Percentiles rank a stretch among this genome's conserved stretches.
Conservation (phyloP, 1,140 invertebrate species). For the Sminthurinus signatus region DNA sequence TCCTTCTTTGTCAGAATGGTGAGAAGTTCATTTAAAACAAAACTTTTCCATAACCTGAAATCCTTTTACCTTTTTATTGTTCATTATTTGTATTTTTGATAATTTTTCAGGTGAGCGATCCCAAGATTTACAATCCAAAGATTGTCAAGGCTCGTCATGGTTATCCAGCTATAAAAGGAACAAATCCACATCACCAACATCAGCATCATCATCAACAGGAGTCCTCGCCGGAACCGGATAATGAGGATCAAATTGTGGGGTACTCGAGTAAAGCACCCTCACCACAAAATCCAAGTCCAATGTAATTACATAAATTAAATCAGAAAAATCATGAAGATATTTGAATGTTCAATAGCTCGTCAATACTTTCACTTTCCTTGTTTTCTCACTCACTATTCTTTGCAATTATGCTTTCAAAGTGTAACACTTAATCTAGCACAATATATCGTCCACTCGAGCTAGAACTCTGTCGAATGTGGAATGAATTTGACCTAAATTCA, state of each 20-base stretch:
- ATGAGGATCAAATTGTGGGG: background rate
- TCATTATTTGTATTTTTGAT: too few species aligned
- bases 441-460: too few species aligned
- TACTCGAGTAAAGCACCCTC: background rate
- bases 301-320: background rate
- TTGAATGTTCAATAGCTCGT: too few species aligned
- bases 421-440: too few species aligned
- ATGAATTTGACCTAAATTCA: too few species aligned
- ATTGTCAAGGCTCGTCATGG: constrained; percentile 61
- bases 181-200: too few species aligned
- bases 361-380: too few species aligned
- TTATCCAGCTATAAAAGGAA: constrained; percentile 35
- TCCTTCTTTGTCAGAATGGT: constrained; percentile 96
- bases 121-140: constrained; percentile 89
- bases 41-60: background rate
- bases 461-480: too few species aligned
- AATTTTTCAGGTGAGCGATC: constrained; percentile 62
- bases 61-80: background rate
- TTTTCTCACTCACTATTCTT: too few species aligned
- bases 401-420: too few species aligned
- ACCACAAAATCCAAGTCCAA: constrained; percentile 14
- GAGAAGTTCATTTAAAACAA: constrained; percentile 1
- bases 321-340: too few species aligned
- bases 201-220: constrained; percentile 8
- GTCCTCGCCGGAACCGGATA: background rate